These are phyloP conservation scores for Rana temporaria DNA, from an alignment of 2,113 vertebrate genomes.

Conservation along the genomic window DNA sequence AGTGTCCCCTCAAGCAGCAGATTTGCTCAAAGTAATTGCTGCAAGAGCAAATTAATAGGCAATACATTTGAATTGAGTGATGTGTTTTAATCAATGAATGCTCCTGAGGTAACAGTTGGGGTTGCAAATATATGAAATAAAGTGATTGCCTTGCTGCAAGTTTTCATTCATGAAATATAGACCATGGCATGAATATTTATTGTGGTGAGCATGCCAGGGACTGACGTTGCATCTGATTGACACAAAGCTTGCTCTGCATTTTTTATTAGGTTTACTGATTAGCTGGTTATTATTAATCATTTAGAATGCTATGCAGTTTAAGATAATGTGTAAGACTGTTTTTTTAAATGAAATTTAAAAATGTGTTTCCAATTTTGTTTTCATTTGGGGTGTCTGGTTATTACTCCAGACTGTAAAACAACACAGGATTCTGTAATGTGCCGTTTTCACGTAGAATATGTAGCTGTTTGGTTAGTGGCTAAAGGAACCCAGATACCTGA, in stretches of 20 bases:
- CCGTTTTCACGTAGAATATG: too few relatives aligned
- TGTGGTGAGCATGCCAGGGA: background rate
- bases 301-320: background rate
- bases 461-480: too few relatives aligned
- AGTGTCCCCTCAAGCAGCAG: background rate
- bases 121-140: background rate
- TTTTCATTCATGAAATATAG: constrained; percentile 31
- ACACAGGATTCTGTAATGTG: too few relatives aligned
- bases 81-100: constrained; percentile 15
- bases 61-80: constrained; percentile 24
- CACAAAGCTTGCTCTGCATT: background rate
- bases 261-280: constrained; percentile 24
- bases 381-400: too few relatives aligned
- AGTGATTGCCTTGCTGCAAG: background rate
- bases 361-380: too few relatives aligned
- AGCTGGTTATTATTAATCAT: constrained; percentile 4
- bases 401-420: too few relatives aligned
- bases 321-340: background rate
- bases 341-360: too few relatives aligned
- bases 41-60: constrained; percentile 24
- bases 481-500: too few relatives aligned
- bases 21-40: constrained; percentile 7
- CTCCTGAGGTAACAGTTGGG: background rate
- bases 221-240: background rate
- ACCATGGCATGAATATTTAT: background rate